Evolutionary conservation across 2,113 vertebrate species (phyloP).

Genomic region (Macrotus californicus): DNA sequence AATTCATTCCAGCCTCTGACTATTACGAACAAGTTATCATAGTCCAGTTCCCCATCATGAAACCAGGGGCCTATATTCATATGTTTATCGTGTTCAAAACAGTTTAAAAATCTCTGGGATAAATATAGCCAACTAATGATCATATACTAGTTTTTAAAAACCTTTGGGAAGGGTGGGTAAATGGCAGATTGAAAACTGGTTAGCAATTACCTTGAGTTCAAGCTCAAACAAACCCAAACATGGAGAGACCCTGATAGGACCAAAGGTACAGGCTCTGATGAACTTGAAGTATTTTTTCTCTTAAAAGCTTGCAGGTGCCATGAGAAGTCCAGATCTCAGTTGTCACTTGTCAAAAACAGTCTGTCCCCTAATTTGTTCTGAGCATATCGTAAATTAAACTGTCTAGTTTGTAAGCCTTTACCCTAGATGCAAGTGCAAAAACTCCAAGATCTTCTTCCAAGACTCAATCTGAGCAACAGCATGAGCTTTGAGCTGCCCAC

Average conservation of each 20-base stretch:
- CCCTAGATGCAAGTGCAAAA: slow-evolving; percentile 76
- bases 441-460: slow-evolving; percentile 79
- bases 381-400: not conserved
- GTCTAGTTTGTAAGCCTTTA: slow-evolving; percentile 42
- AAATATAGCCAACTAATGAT: not conserved
- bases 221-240: not conserved
- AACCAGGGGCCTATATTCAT: not conserved
- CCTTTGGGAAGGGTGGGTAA: not conserved
- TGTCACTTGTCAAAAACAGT: slow-evolving; percentile 49
- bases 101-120: not conserved
- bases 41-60: not conserved
- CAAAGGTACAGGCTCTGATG: not conserved
- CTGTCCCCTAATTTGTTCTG: slow-evolving; percentile 51
- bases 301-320: not conserved
- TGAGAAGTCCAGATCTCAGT: not conserved
- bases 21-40: not conserved
- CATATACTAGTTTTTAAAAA: not conserved
- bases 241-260: not conserved
- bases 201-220: not conserved
- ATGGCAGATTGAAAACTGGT: not conserved
- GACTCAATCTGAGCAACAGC: slow-evolving; percentile 78
- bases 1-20: not conserved
- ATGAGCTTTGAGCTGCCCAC: slow-evolving; percentile 76
- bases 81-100: not conserved
- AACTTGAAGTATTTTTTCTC: not conserved